Evolutionary conservation across 1,140 invertebrate species (phyloP), one percentile per base, ranked within the genome.

Genomic region (Akabosia matsudoensis): DNA sequence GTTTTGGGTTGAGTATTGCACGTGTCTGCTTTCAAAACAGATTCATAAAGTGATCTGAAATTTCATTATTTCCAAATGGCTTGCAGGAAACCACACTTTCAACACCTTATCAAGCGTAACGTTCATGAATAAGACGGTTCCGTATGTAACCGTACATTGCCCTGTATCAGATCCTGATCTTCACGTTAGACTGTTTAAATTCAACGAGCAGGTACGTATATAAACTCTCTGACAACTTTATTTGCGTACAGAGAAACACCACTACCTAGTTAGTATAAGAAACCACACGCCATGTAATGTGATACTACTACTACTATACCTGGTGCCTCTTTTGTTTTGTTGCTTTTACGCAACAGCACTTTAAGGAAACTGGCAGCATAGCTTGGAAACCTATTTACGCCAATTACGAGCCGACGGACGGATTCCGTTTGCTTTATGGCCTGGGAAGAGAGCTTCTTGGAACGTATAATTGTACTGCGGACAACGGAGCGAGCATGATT

Each of bases 121-220:
- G 7, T 61, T 61, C 34, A 51, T 75, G 7, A 70, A 70, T 28
- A 70, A 75, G 37, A 52, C 33, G 4, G 74, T 37, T 4, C 1
- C 33, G n/a, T 16, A 51, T 22, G 61, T 75, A 22, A 37, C 37
- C 18, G 64, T 75, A 0, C 33, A 37, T 30, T 75, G 74, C 61
- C 61, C 74, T 30, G 64, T 75, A 14, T 45, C 61, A 18, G 30
- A 75, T 37, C 74, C 74, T 18, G 64, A 45, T 1, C 14, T 31
- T 16, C 24, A 70, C 22, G 64, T 75, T 3, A 26, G 64, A 51
- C 64, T 75, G 0, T 75, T 30, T 30, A 75, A 75, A 37, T 31
- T 75, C 1, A 75, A 75, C 28, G 74, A 75, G 14, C 31, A 45
- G 61, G 74, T 75, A n/a, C n/a, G n/a, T n/a, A n/a, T n/a, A n/a